A percentile compares a stretch with the other conserved stretches of the same genome.
phyloP scores from a whole-genome alignment of 1,140 invertebrate species.

The Heliconius hewitsoni region DNA sequence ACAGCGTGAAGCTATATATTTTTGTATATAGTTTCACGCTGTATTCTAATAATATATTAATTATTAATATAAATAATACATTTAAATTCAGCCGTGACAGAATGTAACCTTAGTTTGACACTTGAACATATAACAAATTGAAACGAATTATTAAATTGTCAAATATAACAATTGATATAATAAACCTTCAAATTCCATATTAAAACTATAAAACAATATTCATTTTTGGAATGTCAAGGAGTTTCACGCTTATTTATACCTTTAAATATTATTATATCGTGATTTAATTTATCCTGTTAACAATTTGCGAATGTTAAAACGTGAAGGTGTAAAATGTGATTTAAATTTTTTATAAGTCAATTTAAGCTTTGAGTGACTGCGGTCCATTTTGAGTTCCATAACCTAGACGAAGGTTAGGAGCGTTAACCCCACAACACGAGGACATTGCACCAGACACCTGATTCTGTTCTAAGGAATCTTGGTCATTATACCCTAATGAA shows the following conservation, averaged over 20 bases:
- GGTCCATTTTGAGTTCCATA: conserved; percentile 8
- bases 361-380: not conserved
- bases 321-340: not conserved
- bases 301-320: not conserved
- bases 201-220: not conserved
- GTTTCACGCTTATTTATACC: not conserved
- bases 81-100: too few relatives aligned
- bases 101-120: not conserved
- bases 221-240: conserved; percentile 7
- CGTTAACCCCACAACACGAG: conserved; percentile 21
- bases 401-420: conserved; percentile 11
- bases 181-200: not conserved
- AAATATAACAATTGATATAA: conserved; percentile 1
- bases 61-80: too few relatives aligned
- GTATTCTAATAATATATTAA: too few relatives aligned
- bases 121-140: not conserved
- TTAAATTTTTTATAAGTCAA: conserved; percentile 3
- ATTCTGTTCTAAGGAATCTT: conserved; percentile 5
- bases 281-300: not conserved
- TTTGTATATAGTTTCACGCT: too few relatives aligned
- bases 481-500: conserved; percentile 16
- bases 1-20: too few relatives aligned
- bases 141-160: not conserved
- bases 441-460: conserved; percentile 20
- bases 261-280: not conserved